These are phyloP conservation scores for Callyntrura sp. DNA, from an alignment of 2,888 invertebrate species.

Conservation along the genomic window DNA sequence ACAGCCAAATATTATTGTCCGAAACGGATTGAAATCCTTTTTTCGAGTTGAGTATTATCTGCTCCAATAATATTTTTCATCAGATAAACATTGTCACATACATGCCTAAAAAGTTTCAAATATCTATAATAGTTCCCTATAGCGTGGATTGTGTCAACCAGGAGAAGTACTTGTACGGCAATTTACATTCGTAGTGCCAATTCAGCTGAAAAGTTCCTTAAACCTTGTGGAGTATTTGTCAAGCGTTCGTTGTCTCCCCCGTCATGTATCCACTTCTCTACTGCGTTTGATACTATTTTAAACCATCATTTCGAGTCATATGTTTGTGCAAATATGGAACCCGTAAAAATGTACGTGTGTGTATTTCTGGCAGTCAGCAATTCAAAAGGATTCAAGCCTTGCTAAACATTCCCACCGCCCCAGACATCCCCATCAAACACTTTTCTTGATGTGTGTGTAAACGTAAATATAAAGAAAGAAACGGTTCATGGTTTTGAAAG, in stretches of 20 bases:
- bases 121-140: background rate
- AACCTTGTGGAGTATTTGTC: slow-evolving; percentile 44
- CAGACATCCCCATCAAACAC: slow-evolving; percentile 40
- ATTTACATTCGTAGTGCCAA: slow-evolving; percentile 65
- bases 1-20: slow-evolving; percentile 17
- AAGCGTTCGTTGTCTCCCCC: slow-evolving; percentile 14
- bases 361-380: background rate
- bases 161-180: too few species aligned
- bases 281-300: background rate
- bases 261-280: background rate
- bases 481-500: slow-evolving; percentile 44
- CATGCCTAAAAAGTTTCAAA: slow-evolving; percentile 12
- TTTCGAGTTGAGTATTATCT: background rate
- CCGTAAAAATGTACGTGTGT: background rate
- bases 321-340: too few species aligned
- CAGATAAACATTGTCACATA: slow-evolving; percentile 1
- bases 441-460: background rate
- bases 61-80: background rate
- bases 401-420: background rate
- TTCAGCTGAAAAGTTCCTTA: slow-evolving; percentile 69
- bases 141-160: slow-evolving; percentile 30
- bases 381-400: background rate
- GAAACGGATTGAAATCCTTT: background rate
- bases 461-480: slow-evolving; percentile 8
- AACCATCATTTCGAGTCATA: too few species aligned